These are phyloP conservation scores for Pangasius djambal DNA, from an alignment of 2,797 vertebrate species.

Conservation along the genomic window DNA sequence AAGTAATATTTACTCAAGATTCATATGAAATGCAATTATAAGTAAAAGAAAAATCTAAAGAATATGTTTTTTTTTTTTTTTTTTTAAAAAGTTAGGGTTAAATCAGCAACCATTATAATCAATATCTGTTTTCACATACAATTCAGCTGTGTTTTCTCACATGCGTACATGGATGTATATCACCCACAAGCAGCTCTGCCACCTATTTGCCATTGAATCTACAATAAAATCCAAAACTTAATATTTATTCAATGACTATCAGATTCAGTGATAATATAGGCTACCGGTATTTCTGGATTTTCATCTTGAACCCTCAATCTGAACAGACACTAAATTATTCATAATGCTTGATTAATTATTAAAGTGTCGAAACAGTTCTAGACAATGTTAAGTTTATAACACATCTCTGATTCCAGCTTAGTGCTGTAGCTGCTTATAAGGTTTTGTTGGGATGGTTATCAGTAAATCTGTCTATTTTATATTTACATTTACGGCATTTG, in stretches of 20 bases:
- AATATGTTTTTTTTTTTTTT: too few species aligned
- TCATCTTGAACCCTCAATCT: not conserved
- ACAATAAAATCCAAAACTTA: not conserved
- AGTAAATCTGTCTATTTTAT: not conserved
- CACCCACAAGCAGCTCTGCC: not conserved
- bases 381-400: not conserved
- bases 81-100: not conserved
- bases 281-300: not conserved
- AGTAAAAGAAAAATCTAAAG: not conserved
- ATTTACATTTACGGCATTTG: not conserved
- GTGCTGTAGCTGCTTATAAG: not conserved
- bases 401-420: not conserved
- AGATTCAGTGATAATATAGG: not conserved
- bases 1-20: not conserved
- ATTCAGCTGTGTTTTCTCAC: not conserved
- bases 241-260: not conserved
- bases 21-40: not conserved
- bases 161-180: not conserved
- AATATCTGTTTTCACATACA: not conserved
- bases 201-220: not conserved
- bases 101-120: not conserved
- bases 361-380: not conserved
- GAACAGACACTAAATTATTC: constrained; percentile 1
- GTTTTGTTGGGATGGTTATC: not conserved
- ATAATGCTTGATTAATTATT: not conserved